Evolutionary conservation across 2,888 invertebrate species (phyloP).

Genomic region (Xanthorhoe spadicearia): DNA sequence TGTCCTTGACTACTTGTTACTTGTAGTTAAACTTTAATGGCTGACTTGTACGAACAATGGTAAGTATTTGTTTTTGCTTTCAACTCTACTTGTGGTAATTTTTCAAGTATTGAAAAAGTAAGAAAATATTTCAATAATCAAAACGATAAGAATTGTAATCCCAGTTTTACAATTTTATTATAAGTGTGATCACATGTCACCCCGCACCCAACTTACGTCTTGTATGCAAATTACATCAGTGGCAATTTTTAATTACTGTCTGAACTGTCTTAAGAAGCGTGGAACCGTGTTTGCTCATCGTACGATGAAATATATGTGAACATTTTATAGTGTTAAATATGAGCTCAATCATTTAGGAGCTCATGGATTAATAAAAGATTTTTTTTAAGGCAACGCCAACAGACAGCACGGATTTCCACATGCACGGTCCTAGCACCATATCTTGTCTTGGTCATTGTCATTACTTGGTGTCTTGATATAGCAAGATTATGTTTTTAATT

Average conservation of each 20-base stretch:
- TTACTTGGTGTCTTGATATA: too few relatives aligned
- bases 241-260: constrained; percentile 82
- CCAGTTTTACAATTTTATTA: constrained; percentile 12
- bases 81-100: too few relatives aligned
- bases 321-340: neutral
- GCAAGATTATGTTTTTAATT: too few relatives aligned
- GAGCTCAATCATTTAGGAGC: neutral
- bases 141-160: neutral
- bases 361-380: too few relatives aligned
- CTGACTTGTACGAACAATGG: too few relatives aligned
- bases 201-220: constrained; percentile 45
- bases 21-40: too few relatives aligned
- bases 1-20: too few relatives aligned
- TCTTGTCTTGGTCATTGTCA: too few relatives aligned
- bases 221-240: constrained; percentile 71
- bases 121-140: neutral
- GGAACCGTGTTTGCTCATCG: constrained; percentile 22
- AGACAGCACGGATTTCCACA: too few relatives aligned
- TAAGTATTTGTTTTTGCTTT: too few relatives aligned
- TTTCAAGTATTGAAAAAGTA: neutral
- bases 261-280: constrained; percentile 73
- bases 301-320: neutral
- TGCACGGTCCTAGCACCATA: too few relatives aligned
- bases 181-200: constrained; percentile 23
- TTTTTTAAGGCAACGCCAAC: too few relatives aligned